phyloP scores from a whole-genome alignment of 2,113 vertebrate genomes.

The Antechinus stuartii region DNA sequence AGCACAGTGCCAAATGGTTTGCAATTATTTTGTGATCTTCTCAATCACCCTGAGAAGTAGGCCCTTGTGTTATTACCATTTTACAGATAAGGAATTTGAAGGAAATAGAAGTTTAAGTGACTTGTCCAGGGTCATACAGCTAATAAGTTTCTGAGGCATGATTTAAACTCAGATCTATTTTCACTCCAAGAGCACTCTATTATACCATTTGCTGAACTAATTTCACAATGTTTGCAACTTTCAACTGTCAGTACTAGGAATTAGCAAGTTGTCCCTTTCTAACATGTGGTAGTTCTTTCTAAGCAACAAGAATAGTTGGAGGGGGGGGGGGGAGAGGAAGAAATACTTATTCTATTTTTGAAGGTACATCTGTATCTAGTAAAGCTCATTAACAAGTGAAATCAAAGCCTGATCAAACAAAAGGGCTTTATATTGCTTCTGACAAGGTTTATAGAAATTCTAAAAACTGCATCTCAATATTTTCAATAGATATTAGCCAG shows the following conservation, averaged over 20 bases:
- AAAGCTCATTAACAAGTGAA: background rate
- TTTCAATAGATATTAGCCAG: background rate
- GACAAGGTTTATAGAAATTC: background rate
- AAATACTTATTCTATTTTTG: background rate
- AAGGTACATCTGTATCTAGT: background rate
- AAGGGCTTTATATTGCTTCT: background rate
- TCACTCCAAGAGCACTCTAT: background rate
- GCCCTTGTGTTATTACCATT: background rate
- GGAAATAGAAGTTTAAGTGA: background rate
- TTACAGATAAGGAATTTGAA: background rate
- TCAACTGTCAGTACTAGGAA: too few relatives aligned
- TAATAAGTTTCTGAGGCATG: background rate
- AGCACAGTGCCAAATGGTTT: background rate
- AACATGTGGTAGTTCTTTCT: background rate
- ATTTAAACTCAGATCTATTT: background rate
- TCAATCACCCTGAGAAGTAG: background rate
- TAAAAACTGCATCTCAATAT: background rate
- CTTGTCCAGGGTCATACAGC: background rate
- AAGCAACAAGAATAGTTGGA: background rate
- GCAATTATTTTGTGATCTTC: background rate
- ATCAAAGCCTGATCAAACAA: background rate
- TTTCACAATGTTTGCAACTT: background rate
- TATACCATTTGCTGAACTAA: background rate
- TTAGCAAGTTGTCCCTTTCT: background rate
- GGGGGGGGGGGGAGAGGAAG: background rate